Evolutionary conservation across 2,797 vertebrate genomes (phyloP).

Genomic region (Clarias laeviceps): DNA sequence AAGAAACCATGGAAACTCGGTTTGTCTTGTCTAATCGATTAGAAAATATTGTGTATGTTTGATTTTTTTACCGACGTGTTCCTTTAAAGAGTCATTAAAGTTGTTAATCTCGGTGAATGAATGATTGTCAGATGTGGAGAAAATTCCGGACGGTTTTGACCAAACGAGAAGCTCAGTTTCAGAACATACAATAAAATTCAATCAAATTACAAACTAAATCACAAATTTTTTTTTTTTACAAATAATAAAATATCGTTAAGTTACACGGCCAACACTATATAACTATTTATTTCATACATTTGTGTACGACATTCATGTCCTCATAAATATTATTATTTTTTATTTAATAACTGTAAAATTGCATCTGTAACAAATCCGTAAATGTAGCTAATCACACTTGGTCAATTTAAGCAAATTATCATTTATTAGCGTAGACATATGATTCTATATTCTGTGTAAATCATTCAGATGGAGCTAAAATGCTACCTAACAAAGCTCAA

Average conservation of each 20-base stretch:
- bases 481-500: neutral
- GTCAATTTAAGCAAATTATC: neutral
- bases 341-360: neutral
- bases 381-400: neutral
- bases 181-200: slow-evolving; percentile 36
- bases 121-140: slow-evolving; percentile 66
- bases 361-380: neutral
- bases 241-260: slow-evolving; percentile 63
- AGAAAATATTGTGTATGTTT: neutral
- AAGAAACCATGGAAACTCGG: neutral
- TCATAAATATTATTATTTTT: neutral
- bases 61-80: neutral
- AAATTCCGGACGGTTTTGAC: slow-evolving; percentile 10
- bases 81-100: neutral
- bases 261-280: slow-evolving; percentile 45
- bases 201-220: slow-evolving; percentile 61
- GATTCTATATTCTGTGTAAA: neutral
- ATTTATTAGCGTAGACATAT: neutral
- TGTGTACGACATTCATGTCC: neutral
- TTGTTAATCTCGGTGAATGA: slow-evolving; percentile 1
- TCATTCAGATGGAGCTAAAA: neutral
- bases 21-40: neutral
- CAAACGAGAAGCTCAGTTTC: slow-evolving; percentile 19
- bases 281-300: slow-evolving; percentile 2
- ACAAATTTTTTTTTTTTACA: too few species aligned